Evolutionary conservation across 2,888 invertebrate genomes (phyloP), one percentile per base, ranked within the genome.

Genomic region (Drosophila siamana): DNA sequence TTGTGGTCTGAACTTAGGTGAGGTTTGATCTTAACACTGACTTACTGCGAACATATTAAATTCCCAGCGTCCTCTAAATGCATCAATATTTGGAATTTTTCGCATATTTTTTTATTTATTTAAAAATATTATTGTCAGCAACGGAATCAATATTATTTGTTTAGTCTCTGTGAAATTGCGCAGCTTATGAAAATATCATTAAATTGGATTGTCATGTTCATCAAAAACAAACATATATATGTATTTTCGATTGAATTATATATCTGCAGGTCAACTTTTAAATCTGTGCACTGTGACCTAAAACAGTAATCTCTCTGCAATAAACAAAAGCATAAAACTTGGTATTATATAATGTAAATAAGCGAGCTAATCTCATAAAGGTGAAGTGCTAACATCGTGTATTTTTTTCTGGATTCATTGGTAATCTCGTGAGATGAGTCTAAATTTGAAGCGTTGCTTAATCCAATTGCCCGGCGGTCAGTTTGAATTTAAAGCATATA

Each of bases 21-120:
- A 9, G 40, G 43, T n/a, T 33, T 52, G 68, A 64, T 57, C 69
- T 74, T 75, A 68, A 78, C 67, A 67, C 59, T 81, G 82, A 70
- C 68, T 59, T 59, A 50, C 30, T 24, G 11, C n/a, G 38, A 57
- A n/a, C 38, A 13, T 41, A 50, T 64, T 24, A 36, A 26, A 47
- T 69, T 52, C 46, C 56, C 13, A 15, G 16, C 19, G 47, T 33
- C 59, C 56, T 47, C 33, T 54, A 33, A 8, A 2, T 6, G 11
- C 28, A 28, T 44, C 16, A 30, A 9, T 2, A 26, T 26, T 24
- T 13, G 33, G 3, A 41, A 43, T 24, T 43, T 43, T 13, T 7
- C 19, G 2, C 9, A 13, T 4, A 6, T 26, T 9, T 5, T 50
- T 22, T 7, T 9, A 15, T 38, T 16, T n/a, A 41, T 2, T 16